Evolutionary conservation across 2,113 vertebrate species (phyloP).

Genomic region (Butorides virescens): DNA sequence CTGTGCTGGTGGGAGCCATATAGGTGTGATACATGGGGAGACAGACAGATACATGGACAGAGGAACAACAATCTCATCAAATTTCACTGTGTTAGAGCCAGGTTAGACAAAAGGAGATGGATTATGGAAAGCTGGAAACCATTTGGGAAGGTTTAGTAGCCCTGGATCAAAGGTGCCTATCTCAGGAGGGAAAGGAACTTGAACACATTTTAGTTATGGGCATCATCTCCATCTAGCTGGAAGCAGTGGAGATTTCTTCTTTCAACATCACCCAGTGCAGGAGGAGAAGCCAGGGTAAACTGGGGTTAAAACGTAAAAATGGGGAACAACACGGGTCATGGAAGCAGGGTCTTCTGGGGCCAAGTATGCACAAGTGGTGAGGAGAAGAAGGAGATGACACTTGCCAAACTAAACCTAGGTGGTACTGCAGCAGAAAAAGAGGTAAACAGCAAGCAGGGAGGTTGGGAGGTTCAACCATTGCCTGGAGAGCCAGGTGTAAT

Average conservation of each 20-base stretch:
- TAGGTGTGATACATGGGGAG: not conserved
- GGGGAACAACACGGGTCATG: not conserved
- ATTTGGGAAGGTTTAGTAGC: not conserved
- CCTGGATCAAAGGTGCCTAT: not conserved
- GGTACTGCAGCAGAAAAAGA: not conserved
- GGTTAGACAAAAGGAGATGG: not conserved
- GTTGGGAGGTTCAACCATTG: not conserved
- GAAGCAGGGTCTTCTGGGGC: not conserved
- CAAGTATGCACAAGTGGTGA: not conserved
- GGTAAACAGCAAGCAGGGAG: not conserved
- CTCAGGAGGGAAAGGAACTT: not conserved
- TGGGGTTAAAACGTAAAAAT: not conserved
- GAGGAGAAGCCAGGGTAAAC: not conserved
- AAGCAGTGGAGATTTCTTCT: not conserved
- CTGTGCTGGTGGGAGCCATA: not conserved
- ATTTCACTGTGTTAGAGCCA: not conserved
- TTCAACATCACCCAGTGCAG: not conserved
- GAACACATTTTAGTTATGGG: not conserved
- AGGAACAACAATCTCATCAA: not conserved
- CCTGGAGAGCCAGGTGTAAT: not conserved
- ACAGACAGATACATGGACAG: not conserved
- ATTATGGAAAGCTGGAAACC: not conserved
- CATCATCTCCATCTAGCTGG: not conserved
- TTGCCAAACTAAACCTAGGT: not conserved
- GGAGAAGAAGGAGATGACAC: not conserved